Evolutionary conservation across 2,888 invertebrate species (phyloP), one percentile per base, ranked within the genome.

Genomic region (Brachyptera putata): DNA sequence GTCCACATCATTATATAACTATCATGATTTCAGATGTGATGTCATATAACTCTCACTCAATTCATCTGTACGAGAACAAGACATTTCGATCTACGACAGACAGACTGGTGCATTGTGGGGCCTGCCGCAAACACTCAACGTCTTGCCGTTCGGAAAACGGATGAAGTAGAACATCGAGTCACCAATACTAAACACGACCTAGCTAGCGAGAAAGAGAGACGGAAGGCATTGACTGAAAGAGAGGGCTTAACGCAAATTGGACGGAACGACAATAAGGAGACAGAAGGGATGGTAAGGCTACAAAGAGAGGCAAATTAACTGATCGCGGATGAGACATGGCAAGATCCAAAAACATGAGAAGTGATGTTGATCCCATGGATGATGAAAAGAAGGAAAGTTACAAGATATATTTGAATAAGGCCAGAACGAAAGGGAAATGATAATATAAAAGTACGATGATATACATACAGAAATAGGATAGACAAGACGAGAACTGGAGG

Each of bases 171-270:
- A 36, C 53, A 34, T 36, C 53, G 18, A 53, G 53, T 34, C 53
- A 53, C 53, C 53, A 53, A 53, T 53, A 53, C 53, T 53, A 53
- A 53, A 18, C 34, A 36, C 36, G 46, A 46, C 46, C 46, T 21
- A 21, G 46, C 4, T 7, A 22, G 24, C 21, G 21, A 22, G 46
- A 46, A 24, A 24, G 46, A 11, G 46, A 21, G 4, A 9, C n/a
- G n/a, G n/a, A n/a, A n/a, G n/a, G n/a, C n/a, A 3, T 16, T 7
- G n/a, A 16, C 11, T 18, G 43, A 18, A 18, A 43, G 43, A 3
- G 3, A 43, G 43, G 43, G 43, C 21, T 14, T n/a, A 46, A 21
- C n/a, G 7, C 11, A 24, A 46, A 46, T 46, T 3, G 46, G 24
- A 46, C 46, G 18, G 46, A 46, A 46, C 24, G 46, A 46, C 46